Percentiles rank a stretch among this genome's conserved stretches.
Conservation (phyloP, 2,888 invertebrate species). For the Heterodera filipjevi region DNA sequence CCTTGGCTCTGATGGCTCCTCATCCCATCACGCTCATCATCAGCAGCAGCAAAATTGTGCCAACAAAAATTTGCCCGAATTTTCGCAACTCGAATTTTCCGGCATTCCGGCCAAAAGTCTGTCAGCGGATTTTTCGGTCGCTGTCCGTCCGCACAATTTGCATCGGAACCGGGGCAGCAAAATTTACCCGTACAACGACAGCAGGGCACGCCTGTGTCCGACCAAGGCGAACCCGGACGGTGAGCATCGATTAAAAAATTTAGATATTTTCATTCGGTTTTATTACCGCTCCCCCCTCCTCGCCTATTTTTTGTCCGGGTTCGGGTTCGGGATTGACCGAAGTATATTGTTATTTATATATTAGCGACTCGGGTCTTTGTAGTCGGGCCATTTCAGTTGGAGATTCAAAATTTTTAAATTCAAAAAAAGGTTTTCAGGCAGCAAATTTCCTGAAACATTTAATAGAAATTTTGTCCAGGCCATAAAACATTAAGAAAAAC, state of each 20-base stretch:
- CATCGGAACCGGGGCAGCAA: conserved; percentile 71
- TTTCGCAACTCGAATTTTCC: conserved; percentile 40
- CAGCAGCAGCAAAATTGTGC: conserved; percentile 3
- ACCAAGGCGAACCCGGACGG: conserved; percentile 82
- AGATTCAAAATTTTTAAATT: background rate
- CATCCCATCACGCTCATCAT: background rate
- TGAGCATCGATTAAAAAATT: background rate
- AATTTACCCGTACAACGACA: conserved; percentile 87
- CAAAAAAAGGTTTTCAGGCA: too few species aligned
- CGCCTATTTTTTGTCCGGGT: too few species aligned
- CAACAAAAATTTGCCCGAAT: conserved; percentile 23
- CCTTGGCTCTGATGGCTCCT: background rate
- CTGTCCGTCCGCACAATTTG: conserved; percentile 24
- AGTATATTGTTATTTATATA: too few species aligned
- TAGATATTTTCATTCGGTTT: too few species aligned
- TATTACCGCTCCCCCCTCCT: too few species aligned
- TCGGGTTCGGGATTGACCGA: too few species aligned
- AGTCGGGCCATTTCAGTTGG: too few species aligned
- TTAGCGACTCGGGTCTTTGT: too few species aligned
- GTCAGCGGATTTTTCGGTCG: conserved; percentile 37
- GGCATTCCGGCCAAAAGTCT: conserved; percentile 41
- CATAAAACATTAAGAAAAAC: background rate
- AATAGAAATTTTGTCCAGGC: background rate
- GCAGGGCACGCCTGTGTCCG: conserved; percentile 81
- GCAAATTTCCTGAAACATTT: background rate